Conservation (phyloP, 1,140 invertebrate species). For the Glossosoma conforme region DNA sequence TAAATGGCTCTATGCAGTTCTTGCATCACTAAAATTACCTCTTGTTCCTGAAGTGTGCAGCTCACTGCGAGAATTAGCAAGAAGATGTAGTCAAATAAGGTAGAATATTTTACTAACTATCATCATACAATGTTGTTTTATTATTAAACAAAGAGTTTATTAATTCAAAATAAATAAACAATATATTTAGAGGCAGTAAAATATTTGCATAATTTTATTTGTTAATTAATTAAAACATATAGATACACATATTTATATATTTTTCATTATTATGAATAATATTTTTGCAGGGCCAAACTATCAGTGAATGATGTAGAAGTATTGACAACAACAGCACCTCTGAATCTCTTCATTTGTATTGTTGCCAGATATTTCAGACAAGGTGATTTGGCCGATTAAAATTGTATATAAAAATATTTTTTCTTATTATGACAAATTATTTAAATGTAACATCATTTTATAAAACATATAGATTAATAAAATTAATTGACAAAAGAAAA, state of each 20-base stretch:
- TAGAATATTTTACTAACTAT: constrained; percentile 11
- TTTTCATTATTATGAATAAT: too few species aligned
- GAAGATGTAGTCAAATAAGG: constrained; percentile 36
- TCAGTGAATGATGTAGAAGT: constrained; percentile 20
- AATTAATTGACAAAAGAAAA: neutral
- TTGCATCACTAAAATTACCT: constrained; percentile 38
- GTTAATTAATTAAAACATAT: too few species aligned
- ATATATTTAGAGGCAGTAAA: too few species aligned
- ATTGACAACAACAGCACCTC: constrained; percentile 30
- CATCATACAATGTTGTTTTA: too few species aligned
- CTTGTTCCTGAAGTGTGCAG: constrained; percentile 36
- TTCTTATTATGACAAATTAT: too few species aligned
- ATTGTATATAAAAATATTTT: neutral
- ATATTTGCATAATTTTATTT: too few species aligned
- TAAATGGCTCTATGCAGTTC: constrained; percentile 38
- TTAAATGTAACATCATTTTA: constrained; percentile 1
- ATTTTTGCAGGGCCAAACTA: constrained; percentile 32
- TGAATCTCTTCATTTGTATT: constrained; percentile 42
- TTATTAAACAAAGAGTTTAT: too few species aligned
- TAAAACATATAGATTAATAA: neutral
- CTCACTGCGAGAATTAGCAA: constrained; percentile 36
- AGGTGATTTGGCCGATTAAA: constrained; percentile 36
- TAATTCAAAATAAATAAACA: too few species aligned
- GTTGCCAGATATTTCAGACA: constrained; percentile 39
- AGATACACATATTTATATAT: too few species aligned